Base-by-base conservation (phyloP, 1,140 invertebrate genomes). In the Pantala flavescens region DNA sequence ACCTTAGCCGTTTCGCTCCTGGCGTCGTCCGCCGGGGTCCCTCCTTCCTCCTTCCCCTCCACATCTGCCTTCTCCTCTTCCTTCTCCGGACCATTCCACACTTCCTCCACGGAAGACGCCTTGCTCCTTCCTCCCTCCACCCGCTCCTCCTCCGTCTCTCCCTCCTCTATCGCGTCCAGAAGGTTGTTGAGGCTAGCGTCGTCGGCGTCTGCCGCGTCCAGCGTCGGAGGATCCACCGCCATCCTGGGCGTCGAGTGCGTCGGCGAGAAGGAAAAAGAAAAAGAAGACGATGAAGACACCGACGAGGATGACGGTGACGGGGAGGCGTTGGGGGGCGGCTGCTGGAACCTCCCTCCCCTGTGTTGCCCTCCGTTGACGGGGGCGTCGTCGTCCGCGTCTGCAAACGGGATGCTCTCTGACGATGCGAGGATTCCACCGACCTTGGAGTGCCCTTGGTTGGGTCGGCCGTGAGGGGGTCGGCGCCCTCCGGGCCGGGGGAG, bases 101-200 rank as follows among this genome's bases (percentile, higher is more conserved):
- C 28, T 36, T 36, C 28, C 9, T 36, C 28, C 28, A 9, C 2
- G 28, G 28, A 36, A 9, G 28, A 36, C 28, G 28, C 49, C 49
- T 21, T 21, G 14, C 49, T 63, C 49, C 49, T 63, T 14, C 12
- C 49, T 63, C n/a, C n/a, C 49, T 63, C n/a, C 49, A 19, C 12
- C 49, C 49, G 1, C 49, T 63, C 49, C 49, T 21, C 49, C 28
- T 36, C 28, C 28, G 3, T 21, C 3, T 63, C 49, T 12, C 16
- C 49, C 49, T 63, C 49, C 12, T 63, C 77, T n/a, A 78, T 23
- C 1, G 77, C 77, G 23, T 78, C 77, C 36, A 78, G 49, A 24
- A 78, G 70, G 42, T 78, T 78, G 70, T 78, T 78, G 23, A 78
- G 75, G 23, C 77, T 78, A 43, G 76, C 75, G 72, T 78, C 77